Conservation (phyloP, 2,888 invertebrate species). For the Lepas anatifera region DNA sequence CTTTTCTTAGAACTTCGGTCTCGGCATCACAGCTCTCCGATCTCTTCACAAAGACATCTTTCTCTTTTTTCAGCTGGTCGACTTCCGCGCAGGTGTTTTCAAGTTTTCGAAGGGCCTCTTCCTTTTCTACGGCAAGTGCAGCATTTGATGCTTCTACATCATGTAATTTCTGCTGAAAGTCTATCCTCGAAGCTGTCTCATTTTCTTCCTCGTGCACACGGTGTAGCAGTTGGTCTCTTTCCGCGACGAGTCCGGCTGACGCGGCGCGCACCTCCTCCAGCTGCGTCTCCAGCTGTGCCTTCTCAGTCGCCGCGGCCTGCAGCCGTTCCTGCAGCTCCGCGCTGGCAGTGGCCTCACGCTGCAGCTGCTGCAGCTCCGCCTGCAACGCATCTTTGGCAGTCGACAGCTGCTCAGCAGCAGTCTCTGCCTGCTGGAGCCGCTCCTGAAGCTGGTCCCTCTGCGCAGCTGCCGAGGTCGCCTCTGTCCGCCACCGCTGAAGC, state of each 20-base stretch:
- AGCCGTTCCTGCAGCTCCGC: not conserved
- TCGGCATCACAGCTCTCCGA: no score
- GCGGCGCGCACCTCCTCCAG: not conserved
- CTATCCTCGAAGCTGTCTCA: not conserved
- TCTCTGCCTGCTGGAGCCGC: not conserved
- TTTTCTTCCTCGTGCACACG: not conserved
- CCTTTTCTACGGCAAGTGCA: no score
- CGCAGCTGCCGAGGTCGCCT: not conserved
- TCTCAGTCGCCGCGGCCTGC: not conserved
- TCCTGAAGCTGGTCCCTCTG: not conserved
- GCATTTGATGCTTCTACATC: not conserved
- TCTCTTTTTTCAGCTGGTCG: no score
- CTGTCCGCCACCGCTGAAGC: not conserved
- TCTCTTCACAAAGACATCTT: no score
- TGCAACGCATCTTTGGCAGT: not conserved
- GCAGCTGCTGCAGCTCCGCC: not conserved
- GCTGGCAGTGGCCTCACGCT: not conserved
- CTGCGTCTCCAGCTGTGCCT: not conserved
- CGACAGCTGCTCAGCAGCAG: not conserved
- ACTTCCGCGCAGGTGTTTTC: no score
- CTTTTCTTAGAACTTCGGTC: no score
- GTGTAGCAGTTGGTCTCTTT: not conserved
- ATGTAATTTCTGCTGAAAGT: no score
- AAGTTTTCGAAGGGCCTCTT: no score
- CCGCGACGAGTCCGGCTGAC: not conserved